A percentile compares a stretch with the other conserved stretches of the same genome.
Conservation (phyloP, 2,888 invertebrate species). For the Chromoteleia sp. region DNA sequence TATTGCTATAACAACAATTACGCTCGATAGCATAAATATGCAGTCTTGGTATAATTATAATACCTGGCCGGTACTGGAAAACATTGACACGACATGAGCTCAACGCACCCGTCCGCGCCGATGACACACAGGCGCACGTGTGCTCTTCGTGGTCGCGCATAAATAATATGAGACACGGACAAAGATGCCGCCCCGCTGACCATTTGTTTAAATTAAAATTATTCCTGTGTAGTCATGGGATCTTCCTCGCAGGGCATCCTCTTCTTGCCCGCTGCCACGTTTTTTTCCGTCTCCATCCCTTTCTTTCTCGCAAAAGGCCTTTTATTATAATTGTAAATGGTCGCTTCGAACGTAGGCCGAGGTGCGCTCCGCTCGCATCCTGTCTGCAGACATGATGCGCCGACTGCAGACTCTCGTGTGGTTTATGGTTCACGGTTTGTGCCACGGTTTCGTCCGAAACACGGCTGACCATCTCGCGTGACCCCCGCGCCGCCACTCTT, state of each 20-base stretch:
- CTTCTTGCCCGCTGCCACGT: slow-evolving; percentile 63
- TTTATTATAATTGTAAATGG: slow-evolving; percentile 83
- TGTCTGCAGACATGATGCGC: slow-evolving; percentile 53
- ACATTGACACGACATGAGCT: slow-evolving; percentile 79
- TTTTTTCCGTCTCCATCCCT: slow-evolving; percentile 68
- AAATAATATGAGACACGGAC: slow-evolving; percentile 84
- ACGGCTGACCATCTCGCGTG: slow-evolving; percentile 71
- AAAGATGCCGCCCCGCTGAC: slow-evolving; percentile 84
- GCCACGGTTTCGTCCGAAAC: slow-evolving; percentile 70
- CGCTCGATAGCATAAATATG: slow-evolving; percentile 23
- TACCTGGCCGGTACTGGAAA: slow-evolving; percentile 80
- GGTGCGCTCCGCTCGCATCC: slow-evolving; percentile 54
- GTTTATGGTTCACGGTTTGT: slow-evolving; percentile 73
- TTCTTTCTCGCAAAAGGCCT: slow-evolving; percentile 71
- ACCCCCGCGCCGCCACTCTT: slow-evolving; percentile 71
- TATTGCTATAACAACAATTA: slow-evolving; percentile 9
- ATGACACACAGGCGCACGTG: slow-evolving; percentile 84
- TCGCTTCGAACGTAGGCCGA: slow-evolving; percentile 71
- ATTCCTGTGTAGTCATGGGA: slow-evolving; percentile 76
- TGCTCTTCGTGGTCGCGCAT: slow-evolving; percentile 82
- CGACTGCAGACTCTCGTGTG: slow-evolving; percentile 64
- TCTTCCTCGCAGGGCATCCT: slow-evolving; percentile 54
- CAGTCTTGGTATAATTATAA: slow-evolving; percentile 73
- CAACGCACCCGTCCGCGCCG: slow-evolving; percentile 79
- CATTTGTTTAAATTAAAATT: slow-evolving; percentile 85